phyloP scores from a whole-genome alignment of 2,797 vertebrate genomes.

The Megaceryle alcyon region DNA sequence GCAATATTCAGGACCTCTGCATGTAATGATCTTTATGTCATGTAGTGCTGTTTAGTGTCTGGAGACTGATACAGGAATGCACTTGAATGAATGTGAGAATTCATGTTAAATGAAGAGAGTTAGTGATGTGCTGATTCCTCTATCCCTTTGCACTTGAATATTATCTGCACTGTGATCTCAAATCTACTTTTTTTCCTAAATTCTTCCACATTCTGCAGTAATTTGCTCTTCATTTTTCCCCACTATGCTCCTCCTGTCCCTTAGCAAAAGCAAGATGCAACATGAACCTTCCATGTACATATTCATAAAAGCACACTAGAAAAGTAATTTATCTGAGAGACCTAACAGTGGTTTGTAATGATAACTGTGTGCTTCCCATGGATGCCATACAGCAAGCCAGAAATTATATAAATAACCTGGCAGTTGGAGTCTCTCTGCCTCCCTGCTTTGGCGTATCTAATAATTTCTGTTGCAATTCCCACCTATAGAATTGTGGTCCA shows the following conservation, averaged over 20 bases:
- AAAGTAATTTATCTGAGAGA: background rate
- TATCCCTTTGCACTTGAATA: background rate
- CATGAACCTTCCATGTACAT: accelerated
- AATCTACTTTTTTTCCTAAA: background rate
- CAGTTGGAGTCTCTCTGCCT: background rate
- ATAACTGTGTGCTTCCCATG: background rate
- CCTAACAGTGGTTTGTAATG: background rate
- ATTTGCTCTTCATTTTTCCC: background rate
- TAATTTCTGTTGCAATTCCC: background rate
- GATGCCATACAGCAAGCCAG: background rate
- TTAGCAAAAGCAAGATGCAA: background rate
- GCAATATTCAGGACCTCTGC: background rate
- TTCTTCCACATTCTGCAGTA: background rate
- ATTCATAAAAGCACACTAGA: background rate
- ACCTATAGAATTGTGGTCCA: background rate
- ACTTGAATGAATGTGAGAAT: background rate
- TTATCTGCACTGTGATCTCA: background rate
- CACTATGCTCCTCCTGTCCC: background rate
- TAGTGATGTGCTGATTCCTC: background rate
- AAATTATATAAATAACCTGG: background rate
- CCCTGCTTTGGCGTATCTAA: background rate
- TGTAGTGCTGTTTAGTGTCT: background rate
- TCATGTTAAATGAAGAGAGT: background rate
- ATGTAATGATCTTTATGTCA: background rate
- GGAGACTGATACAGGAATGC: background rate